Evolutionary conservation across 2,797 vertebrate species (phyloP).

Genomic region (Limnodromus scolopaceus): DNA sequence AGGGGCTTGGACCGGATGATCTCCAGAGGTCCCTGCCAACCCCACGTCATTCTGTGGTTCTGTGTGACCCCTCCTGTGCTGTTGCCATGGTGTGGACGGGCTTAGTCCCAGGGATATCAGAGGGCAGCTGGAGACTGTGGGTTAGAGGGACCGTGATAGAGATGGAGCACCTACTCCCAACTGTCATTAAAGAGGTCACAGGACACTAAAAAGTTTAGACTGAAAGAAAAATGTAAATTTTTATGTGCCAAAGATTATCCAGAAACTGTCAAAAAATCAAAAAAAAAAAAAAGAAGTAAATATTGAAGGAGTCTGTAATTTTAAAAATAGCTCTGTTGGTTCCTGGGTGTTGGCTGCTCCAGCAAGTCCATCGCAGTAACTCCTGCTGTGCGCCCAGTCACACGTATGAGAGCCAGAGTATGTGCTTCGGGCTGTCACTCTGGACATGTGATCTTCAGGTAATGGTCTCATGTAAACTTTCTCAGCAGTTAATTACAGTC

Average conservation of each 20-base stretch:
- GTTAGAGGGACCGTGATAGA: neutral
- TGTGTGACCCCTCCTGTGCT: too few relatives aligned
- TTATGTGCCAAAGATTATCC: neutral
- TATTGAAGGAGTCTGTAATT: neutral
- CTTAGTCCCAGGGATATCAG: neutral
- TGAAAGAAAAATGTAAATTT: neutral
- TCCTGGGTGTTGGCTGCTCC: neutral
- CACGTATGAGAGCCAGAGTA: neutral
- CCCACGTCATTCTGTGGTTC: too few relatives aligned
- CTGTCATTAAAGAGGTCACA: too few relatives aligned
- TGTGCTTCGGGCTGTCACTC: neutral
- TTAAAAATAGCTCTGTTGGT: neutral
- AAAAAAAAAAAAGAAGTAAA: neutral
- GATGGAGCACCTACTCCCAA: neutral
- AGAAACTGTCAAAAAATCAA: neutral
- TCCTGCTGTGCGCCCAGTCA: neutral
- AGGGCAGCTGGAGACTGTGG: neutral
- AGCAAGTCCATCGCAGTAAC: neutral
- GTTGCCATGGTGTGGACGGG: accelerated
- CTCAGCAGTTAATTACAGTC: neutral
- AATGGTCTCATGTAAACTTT: neutral
- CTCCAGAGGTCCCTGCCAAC: too few relatives aligned
- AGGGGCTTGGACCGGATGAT: too few relatives aligned
- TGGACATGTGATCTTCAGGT: neutral
- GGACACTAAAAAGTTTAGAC: neutral